Conservation (phyloP, 1,140 invertebrate species). For the Caenorhabditis remanei region DNA sequence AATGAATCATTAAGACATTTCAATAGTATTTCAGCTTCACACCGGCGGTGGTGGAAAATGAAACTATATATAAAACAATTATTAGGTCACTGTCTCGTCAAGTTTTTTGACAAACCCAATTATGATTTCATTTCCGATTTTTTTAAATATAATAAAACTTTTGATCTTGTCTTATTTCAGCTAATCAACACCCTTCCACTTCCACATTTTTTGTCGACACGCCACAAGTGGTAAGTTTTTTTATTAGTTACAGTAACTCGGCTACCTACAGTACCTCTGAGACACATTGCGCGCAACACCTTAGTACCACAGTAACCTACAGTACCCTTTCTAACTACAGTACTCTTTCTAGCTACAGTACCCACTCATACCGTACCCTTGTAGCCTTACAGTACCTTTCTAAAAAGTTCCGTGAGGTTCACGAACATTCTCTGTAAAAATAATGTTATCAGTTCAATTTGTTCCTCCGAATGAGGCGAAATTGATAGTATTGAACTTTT, state of each 20-base stretch:
- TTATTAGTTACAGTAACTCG: neutral
- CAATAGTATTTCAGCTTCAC: neutral
- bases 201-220: conserved; percentile 11
- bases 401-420: no score
- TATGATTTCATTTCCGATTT: conserved; percentile 42
- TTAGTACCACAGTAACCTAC: neutral
- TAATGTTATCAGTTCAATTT: neutral
- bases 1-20: neutral
- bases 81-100: neutral
- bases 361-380: no score
- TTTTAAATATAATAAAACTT: conserved; percentile 4
- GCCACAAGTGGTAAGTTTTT: conserved; percentile 18
- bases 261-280: no score
- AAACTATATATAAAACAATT: conserved; percentile 9
- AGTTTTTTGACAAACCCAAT: neutral
- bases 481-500: conserved; percentile 21
- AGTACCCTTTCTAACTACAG: neutral
- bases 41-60: neutral
- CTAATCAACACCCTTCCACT: neutral
- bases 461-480: neutral
- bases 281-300: no score
- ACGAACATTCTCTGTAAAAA: no score
- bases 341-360: no score
- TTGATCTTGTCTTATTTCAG: neutral
- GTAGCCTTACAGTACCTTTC: no score